Evolutionary conservation across 1,140 invertebrate genomes (phyloP).

Genomic region (Drosophila carrolli): DNA sequence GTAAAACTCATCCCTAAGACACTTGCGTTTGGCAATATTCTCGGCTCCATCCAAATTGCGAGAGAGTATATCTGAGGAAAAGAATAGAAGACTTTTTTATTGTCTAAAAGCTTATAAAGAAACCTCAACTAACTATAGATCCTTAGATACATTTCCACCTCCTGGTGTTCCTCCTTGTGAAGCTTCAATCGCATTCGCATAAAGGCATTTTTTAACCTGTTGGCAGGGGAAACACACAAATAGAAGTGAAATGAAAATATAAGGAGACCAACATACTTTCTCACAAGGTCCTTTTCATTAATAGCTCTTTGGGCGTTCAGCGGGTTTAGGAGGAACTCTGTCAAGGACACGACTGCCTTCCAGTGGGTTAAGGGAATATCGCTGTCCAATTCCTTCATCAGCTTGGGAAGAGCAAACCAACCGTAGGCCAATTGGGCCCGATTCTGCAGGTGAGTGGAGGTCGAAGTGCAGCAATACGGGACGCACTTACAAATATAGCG

Average conservation of each 20-base stretch:
- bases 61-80: constrained; percentile 55
- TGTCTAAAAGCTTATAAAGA: rapidly evolving
- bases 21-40: constrained; percentile 51
- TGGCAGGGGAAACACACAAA: not conserved
- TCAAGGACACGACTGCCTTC: constrained; percentile 58
- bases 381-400: constrained; percentile 67
- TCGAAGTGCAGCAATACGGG: constrained; percentile 5
- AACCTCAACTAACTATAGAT: constrained; percentile 55
- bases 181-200: constrained; percentile 53
- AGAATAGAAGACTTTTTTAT: not conserved
- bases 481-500: constrained; percentile 29
- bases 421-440: constrained; percentile 74
- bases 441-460: constrained; percentile 64
- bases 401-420: constrained; percentile 64
- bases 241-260: too few species aligned
- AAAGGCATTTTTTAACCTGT: constrained; percentile 68
- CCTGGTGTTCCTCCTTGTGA: constrained; percentile 40
- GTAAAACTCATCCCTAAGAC: constrained; percentile 64
- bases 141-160: constrained; percentile 55
- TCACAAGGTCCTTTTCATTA: constrained; percentile 57
- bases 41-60: constrained; percentile 62
- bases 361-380: constrained; percentile 57
- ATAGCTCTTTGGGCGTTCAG: constrained; percentile 64
- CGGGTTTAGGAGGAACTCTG: constrained; percentile 69
- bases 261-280: constrained; percentile 51